phyloP scores from a whole-genome alignment of 2,113 vertebrate species.

The Prunella fulvescens region DNA sequence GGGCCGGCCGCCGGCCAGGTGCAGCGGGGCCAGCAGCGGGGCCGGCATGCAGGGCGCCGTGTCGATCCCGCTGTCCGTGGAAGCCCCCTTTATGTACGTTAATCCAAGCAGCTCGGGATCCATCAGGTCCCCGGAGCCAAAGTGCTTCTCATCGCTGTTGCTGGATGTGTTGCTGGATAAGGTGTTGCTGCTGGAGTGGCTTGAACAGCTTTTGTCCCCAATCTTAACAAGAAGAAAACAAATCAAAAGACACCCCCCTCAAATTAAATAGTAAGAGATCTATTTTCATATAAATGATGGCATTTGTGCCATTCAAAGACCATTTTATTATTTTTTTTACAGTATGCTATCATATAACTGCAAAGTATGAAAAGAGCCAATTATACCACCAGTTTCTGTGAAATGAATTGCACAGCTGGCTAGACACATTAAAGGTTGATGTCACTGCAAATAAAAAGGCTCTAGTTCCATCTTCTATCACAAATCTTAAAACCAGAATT shows the following conservation, averaged over 20 bases:
- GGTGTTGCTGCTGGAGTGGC: slow-evolving; percentile 94
- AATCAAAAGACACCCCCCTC: background rate
- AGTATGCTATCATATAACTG: background rate
- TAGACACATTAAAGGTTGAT: slow-evolving; percentile 11
- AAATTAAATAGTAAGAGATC: background rate
- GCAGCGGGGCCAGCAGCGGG: slow-evolving; percentile 63
- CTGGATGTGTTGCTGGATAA: slow-evolving; percentile 92
- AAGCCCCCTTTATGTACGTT: slow-evolving; percentile 92
- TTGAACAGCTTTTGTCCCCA: slow-evolving; percentile 89
- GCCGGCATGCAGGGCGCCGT: slow-evolving; percentile 86
- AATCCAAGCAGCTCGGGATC: slow-evolving; percentile 89
- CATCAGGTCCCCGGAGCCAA: slow-evolving; percentile 92
- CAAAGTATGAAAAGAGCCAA: background rate
- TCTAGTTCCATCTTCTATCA: background rate
- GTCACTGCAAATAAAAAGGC: slow-evolving; percentile 1
- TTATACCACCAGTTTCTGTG: background rate
- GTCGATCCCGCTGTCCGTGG: slow-evolving; percentile 94
- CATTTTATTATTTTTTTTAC: background rate
- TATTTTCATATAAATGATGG: background rate
- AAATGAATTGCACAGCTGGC: slow-evolving; percentile 18
- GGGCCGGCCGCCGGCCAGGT: slow-evolving; percentile 73
- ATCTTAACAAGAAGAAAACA: slow-evolving; percentile 69
- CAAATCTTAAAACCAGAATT: slow-evolving; percentile 7
- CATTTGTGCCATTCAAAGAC: slow-evolving; percentile 2
- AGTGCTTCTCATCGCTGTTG: slow-evolving; percentile 94